Conservation (phyloP, 2,797 vertebrate species). For the Lateolabrax maculatus region DNA sequence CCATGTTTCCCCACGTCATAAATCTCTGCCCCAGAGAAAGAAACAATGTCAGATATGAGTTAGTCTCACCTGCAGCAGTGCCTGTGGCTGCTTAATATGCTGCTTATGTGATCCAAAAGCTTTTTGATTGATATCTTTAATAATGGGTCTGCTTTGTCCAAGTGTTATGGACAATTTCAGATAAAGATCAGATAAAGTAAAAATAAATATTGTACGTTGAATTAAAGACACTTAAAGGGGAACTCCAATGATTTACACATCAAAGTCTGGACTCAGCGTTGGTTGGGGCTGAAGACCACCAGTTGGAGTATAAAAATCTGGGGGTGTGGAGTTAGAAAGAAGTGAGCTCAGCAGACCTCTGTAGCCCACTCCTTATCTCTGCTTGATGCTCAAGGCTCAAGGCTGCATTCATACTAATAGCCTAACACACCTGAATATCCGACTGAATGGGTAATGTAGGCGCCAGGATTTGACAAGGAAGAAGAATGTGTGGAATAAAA, state of each 20-base stretch:
- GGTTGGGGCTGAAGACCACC: too few species aligned
- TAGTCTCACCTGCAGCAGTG: slow-evolving; percentile 36
- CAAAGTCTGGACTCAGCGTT: too few species aligned
- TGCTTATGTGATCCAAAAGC: slow-evolving; percentile 14
- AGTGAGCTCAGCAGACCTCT: too few species aligned
- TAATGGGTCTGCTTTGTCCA: neutral
- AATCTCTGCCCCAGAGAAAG: slow-evolving; percentile 20
- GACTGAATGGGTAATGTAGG: neutral
- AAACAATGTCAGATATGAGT: slow-evolving; percentile 19
- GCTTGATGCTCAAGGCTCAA: neutral
- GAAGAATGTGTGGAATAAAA: too few species aligned
- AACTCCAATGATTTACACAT: too few species aligned
- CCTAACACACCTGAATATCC: neutral
- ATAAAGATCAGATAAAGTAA: neutral
- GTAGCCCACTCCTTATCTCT: neutral
- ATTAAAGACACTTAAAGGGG: neutral
- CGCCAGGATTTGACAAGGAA: neutral
- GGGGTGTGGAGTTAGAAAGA: too few species aligned
- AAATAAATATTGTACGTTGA: neutral
- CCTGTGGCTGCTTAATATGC: slow-evolving; percentile 20
- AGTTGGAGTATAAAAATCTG: too few species aligned
- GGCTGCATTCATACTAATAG: neutral
- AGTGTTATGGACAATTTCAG: neutral
- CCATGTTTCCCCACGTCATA: slow-evolving; percentile 28
- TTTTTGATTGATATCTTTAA: too few species aligned